Percentiles rank a stretch among this genome's conserved stretches.
These are phyloP conservation scores for Platysternon megacephalum DNA, from an alignment of 2,113 vertebrate genomes.

Conservation along the genomic window DNA sequence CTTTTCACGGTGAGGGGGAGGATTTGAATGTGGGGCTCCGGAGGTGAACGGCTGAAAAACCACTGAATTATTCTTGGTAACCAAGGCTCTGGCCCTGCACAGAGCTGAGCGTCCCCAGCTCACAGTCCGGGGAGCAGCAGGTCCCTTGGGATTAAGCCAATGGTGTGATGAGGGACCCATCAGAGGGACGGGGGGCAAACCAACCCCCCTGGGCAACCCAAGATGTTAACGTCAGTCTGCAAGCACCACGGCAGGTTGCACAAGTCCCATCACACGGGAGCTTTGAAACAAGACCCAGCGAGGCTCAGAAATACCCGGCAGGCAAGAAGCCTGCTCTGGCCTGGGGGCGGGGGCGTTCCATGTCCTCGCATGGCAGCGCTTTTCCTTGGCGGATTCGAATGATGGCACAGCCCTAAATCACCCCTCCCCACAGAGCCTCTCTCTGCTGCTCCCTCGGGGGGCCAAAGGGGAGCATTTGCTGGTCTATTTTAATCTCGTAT, in stretches of 20 bases:
- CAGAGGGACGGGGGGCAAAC: too few species aligned
- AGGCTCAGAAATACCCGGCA: background rate
- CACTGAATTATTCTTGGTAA: rapidly evolving
- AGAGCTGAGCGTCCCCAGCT: background rate
- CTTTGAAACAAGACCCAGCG: background rate
- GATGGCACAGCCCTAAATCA: background rate
- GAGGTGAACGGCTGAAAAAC: background rate
- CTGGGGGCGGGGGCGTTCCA: background rate
- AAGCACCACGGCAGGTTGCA: too few species aligned
- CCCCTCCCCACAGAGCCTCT: background rate
- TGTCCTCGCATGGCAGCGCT: background rate
- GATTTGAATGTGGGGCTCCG: background rate
- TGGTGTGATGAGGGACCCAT: too few species aligned
- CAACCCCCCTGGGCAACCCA: background rate
- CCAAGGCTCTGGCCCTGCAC: background rate
- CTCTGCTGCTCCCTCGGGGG: background rate
- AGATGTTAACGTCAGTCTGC: too few species aligned
- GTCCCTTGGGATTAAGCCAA: background rate
- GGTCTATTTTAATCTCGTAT: background rate
- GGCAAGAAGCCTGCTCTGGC: background rate
- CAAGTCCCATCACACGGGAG: rapidly evolving
- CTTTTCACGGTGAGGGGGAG: background rate
- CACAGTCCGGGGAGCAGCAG: background rate
- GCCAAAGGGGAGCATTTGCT: background rate
- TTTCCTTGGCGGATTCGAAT: background rate